Evolutionary conservation across 2,113 vertebrate genomes (phyloP).

Genomic region (Silurus asotus): DNA sequence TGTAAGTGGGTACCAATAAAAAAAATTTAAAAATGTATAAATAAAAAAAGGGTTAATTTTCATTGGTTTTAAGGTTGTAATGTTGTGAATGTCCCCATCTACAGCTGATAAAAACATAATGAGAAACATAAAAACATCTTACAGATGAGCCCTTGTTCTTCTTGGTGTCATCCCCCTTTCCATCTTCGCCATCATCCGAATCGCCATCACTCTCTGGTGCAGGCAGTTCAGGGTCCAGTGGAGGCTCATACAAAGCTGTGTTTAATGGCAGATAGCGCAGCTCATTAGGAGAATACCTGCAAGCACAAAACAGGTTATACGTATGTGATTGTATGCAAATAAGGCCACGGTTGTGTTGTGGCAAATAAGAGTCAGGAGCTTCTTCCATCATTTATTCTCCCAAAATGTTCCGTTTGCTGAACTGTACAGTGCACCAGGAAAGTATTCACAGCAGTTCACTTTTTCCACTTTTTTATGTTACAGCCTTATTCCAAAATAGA

Average conservation of each 20-base stretch:
- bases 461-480: no score
- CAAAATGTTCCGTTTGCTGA: no score
- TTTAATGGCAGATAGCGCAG: slow-evolving; percentile 94
- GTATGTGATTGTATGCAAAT: no score
- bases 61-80: background rate
- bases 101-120: background rate
- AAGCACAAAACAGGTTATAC: background rate
- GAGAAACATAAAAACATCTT: slow-evolving; percentile 48
- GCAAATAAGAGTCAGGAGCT: no score
- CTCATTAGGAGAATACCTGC: slow-evolving; percentile 94
- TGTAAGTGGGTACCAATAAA: background rate
- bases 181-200: slow-evolving; percentile 89
- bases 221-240: slow-evolving; percentile 92
- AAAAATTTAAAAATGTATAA: background rate
- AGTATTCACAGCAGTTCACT: no score
- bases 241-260: slow-evolving; percentile 94
- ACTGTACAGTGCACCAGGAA: no score
- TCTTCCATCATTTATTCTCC: no score
- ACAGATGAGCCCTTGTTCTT: slow-evolving; percentile 82
- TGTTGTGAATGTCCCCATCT: background rate
- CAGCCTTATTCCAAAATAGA: no score
- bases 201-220: slow-evolving; percentile 93
- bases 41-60: background rate
- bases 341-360: no score
- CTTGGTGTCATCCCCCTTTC: slow-evolving; percentile 80